These are phyloP conservation scores for Alviniconcha marisindica DNA, from an alignment of 1,140 invertebrate species.

Conservation along the genomic window DNA sequence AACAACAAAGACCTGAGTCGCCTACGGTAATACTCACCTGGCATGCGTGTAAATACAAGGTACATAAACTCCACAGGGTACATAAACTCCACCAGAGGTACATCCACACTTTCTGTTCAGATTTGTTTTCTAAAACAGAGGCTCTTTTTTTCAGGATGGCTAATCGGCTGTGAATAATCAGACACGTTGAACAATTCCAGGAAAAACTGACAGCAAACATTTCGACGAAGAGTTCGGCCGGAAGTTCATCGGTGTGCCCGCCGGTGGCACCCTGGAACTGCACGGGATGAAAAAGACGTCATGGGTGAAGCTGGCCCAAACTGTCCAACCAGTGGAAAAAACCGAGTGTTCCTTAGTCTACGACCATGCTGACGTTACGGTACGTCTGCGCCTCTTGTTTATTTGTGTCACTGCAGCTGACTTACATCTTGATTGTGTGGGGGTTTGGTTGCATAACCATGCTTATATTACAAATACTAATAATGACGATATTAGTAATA, in stretches of 20 bases:
- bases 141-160: no score
- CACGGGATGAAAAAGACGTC: constrained; percentile 59
- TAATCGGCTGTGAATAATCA: constrained; percentile 26
- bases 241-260: constrained; percentile 60
- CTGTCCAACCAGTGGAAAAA: constrained; percentile 25
- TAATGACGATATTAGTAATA: no score
- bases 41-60: no score
- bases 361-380: constrained; percentile 2
- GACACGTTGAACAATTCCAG: constrained; percentile 24
- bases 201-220: background rate
- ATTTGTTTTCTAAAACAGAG: no score
- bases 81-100: no score
- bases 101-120: no score
- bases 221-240: constrained; percentile 46
- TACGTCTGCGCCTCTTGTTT: background rate
- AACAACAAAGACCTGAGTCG: no score
- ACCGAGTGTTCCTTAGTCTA: constrained; percentile 32
- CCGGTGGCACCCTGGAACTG: constrained; percentile 55
- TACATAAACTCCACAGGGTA: no score
- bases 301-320: constrained; percentile 60
- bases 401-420: background rate
- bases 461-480: background rate
- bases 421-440: background rate
- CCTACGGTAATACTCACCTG: no score
- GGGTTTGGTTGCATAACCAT: background rate